Percentiles rank a stretch among this genome's conserved stretches.
These are phyloP conservation scores for Neodiprion virginianus DNA, from an alignment of 1,140 invertebrate genomes.

Conservation along the genomic window DNA sequence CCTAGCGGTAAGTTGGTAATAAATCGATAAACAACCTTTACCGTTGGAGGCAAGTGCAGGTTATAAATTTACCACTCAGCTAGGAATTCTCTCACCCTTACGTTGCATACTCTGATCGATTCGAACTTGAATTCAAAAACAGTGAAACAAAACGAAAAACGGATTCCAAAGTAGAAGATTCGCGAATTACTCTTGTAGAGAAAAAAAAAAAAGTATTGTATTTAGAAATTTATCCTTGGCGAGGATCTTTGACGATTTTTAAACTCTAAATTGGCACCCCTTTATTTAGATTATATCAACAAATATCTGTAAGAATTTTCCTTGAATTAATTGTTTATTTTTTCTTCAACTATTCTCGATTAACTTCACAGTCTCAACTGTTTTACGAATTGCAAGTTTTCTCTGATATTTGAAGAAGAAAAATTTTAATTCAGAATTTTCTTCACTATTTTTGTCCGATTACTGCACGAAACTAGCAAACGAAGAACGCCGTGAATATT, in stretches of 20 bases:
- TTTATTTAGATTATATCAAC: too few species aligned
- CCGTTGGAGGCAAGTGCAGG: not conserved
- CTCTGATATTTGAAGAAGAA: too few species aligned
- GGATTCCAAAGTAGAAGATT: not conserved
- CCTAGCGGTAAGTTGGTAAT: slow-evolving; percentile 21
- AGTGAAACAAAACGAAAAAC: not conserved
- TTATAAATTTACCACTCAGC: not conserved
- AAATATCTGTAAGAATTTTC: not conserved
- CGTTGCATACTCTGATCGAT: not conserved
- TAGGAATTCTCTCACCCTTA: too few species aligned
- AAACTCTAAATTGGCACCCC: too few species aligned
- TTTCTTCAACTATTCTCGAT: not conserved
- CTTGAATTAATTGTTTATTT: not conserved
- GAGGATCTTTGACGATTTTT: too few species aligned
- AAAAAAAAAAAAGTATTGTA: not conserved
- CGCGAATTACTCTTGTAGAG: not conserved
- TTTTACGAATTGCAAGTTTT: too few species aligned
- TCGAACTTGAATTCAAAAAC: not conserved
- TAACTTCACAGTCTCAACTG: too few species aligned
- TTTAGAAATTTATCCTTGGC: too few species aligned
- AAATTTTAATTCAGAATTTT: too few species aligned
- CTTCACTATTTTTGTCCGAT: too few species aligned
- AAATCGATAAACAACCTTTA: slow-evolving; percentile 17
- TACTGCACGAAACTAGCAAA: too few species aligned
- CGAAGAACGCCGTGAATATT: too few species aligned